Evolutionary conservation across 2,113 vertebrate species (phyloP).

Genomic region (Campylomormyrus numenius): DNA sequence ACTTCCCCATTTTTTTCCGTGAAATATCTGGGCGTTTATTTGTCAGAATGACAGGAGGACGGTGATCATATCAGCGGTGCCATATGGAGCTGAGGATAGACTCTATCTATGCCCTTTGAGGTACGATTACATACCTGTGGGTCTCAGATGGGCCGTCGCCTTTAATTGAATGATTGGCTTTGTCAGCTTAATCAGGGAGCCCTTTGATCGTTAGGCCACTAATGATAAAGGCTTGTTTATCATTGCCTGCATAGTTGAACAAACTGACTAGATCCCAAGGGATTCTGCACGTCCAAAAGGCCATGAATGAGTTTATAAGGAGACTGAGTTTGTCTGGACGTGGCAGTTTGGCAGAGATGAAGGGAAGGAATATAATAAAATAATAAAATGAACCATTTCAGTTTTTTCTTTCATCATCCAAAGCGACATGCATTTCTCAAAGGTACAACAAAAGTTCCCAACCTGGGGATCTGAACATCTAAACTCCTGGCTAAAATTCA

Average conservation of each 20-base stretch:
- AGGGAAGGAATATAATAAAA: not conserved
- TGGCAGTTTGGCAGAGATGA: not conserved
- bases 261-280: not conserved
- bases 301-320: not conserved
- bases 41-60: not conserved
- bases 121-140: not conserved
- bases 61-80: not conserved
- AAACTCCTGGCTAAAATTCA: not conserved
- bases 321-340: not conserved
- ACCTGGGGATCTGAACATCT: not conserved
- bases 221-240: not conserved
- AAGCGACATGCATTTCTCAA: not conserved
- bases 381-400: not conserved
- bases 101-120: not conserved
- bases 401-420: not conserved
- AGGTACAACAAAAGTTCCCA: not conserved
- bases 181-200: not conserved
- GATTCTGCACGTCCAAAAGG: not conserved
- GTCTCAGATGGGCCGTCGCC: not conserved
- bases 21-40: not conserved
- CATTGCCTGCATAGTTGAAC: not conserved
- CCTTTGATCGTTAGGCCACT: not conserved
- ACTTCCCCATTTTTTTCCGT: not conserved
- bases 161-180: constrained; percentile 6
- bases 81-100: not conserved